phyloP scores from a whole-genome alignment of 2,888 invertebrate species.

The Andrena minutula region DNA sequence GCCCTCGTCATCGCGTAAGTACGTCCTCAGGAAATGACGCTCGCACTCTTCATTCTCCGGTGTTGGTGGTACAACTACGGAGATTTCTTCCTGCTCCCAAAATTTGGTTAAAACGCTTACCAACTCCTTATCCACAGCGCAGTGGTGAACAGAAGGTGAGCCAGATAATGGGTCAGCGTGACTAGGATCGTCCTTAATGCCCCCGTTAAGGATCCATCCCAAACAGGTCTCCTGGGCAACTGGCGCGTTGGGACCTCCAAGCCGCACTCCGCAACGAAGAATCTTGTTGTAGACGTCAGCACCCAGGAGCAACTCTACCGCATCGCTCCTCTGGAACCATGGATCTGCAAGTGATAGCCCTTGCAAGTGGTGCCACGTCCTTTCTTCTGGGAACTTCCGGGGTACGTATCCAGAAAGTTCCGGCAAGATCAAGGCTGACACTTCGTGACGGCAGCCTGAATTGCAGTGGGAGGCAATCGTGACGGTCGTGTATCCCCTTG shows the following conservation, averaged over 20 bases:
- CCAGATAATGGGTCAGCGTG: rapidly evolving
- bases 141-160: no score
- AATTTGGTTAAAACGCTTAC: no score
- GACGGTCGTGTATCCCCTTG: rapidly evolving
- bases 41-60: no score
- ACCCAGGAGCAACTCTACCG: background rate
- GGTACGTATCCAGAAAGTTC: background rate
- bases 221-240: background rate
- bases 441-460: no score
- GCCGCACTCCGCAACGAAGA: background rate
- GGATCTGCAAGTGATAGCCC: no score
- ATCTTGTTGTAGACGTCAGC: background rate
- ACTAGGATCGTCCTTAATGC: no score
- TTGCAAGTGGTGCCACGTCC: background rate
- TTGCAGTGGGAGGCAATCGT: background rate
- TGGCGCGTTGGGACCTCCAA: background rate
- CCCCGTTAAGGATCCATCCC: background rate
- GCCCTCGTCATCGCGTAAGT: no score
- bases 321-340: background rate
- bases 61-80: no score
- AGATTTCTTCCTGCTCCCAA: no score
- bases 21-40: no score
- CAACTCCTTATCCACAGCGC: no score
- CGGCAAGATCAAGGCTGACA: no score
- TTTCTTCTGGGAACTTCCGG: background rate